Conservation (phyloP, 2,113 vertebrate species). For the Petaurus breviceps region DNA sequence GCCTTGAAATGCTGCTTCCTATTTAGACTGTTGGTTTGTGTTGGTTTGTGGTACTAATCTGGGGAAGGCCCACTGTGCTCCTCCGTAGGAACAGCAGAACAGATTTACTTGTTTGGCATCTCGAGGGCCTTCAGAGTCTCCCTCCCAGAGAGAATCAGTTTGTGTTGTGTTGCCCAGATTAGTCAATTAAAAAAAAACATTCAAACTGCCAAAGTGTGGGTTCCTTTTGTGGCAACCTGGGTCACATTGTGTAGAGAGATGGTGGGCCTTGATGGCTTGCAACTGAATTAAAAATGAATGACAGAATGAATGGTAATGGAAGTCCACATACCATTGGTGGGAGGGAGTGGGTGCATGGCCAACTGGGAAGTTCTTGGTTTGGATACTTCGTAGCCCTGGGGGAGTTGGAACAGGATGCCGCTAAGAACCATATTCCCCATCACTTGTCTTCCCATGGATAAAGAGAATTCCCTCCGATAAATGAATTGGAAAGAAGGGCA, state of each 20-base stretch:
- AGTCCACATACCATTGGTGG: not conserved
- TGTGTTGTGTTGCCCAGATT: slow-evolving; percentile 79
- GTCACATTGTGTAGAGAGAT: not conserved
- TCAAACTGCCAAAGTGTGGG: slow-evolving; percentile 73
- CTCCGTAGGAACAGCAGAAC: slow-evolving; percentile 15
- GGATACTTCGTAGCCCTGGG: not conserved
- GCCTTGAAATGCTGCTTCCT: slow-evolving; percentile 42
- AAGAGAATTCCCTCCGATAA: not conserved
- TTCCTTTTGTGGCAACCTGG: slow-evolving; percentile 53
- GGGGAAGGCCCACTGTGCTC: slow-evolving; percentile 56
- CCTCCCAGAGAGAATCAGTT: slow-evolving; percentile 12
- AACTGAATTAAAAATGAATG: not conserved
- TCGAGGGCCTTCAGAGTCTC: not conserved
- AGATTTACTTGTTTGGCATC: not conserved
- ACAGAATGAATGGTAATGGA: not conserved
- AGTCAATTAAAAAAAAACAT: slow-evolving; percentile 86
- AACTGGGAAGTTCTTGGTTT: not conserved
- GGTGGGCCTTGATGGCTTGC: not conserved
- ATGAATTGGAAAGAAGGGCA: not conserved
- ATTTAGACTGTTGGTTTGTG: slow-evolving; percentile 46
- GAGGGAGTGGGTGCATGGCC: not conserved
- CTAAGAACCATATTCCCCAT: not conserved
- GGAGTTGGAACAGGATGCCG: not conserved
- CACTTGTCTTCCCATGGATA: not conserved
- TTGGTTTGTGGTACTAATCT: slow-evolving; percentile 52